These are phyloP conservation scores for Astreopora myriophthalma DNA, from an alignment of 64 coral and sea anemone species.

Conservation along the genomic window DNA sequence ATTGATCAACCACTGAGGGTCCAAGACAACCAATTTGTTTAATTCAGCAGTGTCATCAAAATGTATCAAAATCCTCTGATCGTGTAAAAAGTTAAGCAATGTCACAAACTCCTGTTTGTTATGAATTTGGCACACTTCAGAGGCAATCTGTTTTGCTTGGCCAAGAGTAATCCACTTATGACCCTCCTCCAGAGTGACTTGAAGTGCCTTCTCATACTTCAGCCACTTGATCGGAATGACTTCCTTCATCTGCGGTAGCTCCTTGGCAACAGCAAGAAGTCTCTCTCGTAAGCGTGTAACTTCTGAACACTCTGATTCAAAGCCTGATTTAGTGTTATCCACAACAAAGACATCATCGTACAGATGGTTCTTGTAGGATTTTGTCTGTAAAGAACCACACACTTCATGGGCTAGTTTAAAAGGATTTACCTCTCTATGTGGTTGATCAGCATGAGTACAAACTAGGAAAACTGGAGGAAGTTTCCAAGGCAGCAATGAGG, in stretches of 20 bases:
- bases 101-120: not conserved
- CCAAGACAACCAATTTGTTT: not conserved
- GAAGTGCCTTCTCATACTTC: conserved; percentile 6
- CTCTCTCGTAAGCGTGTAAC: not conserved
- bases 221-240: conserved; percentile 7
- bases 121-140: not conserved
- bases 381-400: not conserved
- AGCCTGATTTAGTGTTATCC: conserved; percentile 1
- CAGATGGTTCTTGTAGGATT: not conserved
- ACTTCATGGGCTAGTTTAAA: not conserved
- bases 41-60: conserved; percentile 7
- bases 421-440: not conserved
- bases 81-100: not conserved
- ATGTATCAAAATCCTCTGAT: not conserved
- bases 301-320: not conserved
- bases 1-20: conserved; percentile 6
- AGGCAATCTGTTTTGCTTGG: not conserved
- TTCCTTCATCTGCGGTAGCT: conserved; percentile 7
- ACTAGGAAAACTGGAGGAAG: conserved; percentile 27
- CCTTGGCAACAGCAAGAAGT: not conserved
- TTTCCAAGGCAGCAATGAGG: not conserved
- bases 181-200: not conserved
- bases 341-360: not conserved
- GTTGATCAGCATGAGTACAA: conserved; percentile 11
- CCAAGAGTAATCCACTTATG: not conserved